A percentile compares a stretch with the other conserved stretches of the same genome.
phyloP scores from a whole-genome alignment of 2,797 vertebrate genomes.

The Rhinichthys osculus region DNA sequence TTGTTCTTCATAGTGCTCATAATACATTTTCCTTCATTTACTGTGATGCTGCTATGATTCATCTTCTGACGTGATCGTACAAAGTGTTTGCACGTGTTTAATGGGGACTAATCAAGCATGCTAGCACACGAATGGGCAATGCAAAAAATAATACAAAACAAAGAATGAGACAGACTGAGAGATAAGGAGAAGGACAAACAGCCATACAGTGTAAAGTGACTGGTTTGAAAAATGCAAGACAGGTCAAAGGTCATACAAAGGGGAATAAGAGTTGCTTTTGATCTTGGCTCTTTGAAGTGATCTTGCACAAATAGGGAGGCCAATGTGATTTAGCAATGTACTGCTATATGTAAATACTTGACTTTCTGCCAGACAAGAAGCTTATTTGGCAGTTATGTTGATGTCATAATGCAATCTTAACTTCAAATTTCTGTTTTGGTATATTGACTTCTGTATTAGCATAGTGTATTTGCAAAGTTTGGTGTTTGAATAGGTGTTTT shows the following conservation, averaged over 20 bases:
- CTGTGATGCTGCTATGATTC: conserved; percentile 3
- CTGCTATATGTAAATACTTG: conserved; percentile 10
- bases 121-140: neutral
- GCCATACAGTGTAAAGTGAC: neutral
- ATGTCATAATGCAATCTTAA: neutral
- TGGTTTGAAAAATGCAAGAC: neutral
- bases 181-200: neutral
- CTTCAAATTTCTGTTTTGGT: neutral
- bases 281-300: conserved; percentile 25
- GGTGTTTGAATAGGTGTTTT: neutral
- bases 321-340: neutral
- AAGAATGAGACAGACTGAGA: neutral
- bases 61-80: conserved; percentile 1
- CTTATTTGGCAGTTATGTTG: neutral
- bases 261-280: conserved; percentile 5
- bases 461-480: neutral
- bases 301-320: neutral
- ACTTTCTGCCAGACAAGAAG: neutral
- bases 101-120: neutral
- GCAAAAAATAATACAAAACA: neutral
- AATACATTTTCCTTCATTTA: neutral
- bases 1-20: neutral
- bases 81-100: conserved; percentile 12
- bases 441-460: conserved; percentile 1
- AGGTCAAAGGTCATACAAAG: conserved; percentile 15